Conservation (phyloP, 37 sponge, comb jelly and placozoan species). For the Amphimedon queenslandica region DNA sequence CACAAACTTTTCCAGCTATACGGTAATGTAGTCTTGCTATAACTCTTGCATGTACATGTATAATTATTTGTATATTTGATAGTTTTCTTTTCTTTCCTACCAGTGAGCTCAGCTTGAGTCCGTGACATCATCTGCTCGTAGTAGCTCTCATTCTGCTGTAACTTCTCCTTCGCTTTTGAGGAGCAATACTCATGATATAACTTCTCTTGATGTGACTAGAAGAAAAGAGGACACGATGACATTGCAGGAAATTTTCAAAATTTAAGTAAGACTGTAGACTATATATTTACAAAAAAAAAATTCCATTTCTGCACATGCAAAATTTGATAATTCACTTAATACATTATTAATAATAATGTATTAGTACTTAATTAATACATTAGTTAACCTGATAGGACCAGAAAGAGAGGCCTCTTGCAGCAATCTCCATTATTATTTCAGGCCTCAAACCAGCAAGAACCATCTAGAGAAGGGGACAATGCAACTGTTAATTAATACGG, state of each 20-base stretch:
- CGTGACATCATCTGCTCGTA: conserved; percentile 64
- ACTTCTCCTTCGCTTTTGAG: conserved; percentile 70
- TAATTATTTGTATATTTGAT: no score
- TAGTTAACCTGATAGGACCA: conserved; percentile 83
- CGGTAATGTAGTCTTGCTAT: neutral
- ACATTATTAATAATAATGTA: no score
- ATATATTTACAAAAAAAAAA: no score
- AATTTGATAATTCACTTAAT: neutral
- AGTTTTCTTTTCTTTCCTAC: conserved; percentile 31
- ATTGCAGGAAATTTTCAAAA: no score
- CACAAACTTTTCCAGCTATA: no score
- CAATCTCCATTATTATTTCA: conserved; percentile 87
- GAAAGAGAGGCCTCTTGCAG: conserved; percentile 80
- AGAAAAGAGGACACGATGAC: neutral
- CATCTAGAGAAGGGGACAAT: no score
- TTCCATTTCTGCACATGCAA: no score
- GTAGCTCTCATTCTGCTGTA: conserved; percentile 72
- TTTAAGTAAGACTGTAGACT: no score
- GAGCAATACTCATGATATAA: conserved; percentile 75
- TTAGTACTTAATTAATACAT: no score
- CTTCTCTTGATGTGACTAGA: conserved; percentile 69
- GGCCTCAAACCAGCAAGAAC: conserved; percentile 88
- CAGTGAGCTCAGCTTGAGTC: conserved; percentile 52
- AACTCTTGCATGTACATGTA: neutral
- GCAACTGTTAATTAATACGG: neutral